Conservation (phyloP, 2,113 vertebrate genomes). For the Centropus unirufus region DNA sequence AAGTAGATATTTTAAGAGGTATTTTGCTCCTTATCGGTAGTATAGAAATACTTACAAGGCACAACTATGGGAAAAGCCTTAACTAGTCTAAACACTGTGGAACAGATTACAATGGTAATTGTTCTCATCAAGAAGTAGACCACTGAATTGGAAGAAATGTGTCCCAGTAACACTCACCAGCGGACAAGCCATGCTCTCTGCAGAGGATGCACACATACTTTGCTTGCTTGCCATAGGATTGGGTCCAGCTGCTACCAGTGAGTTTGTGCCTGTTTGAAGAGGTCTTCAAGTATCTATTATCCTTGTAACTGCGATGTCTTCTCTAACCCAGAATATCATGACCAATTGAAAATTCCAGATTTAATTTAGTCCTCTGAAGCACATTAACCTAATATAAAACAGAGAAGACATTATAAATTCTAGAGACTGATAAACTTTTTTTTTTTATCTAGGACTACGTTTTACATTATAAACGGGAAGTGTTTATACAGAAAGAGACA, state of each 20-base stretch:
- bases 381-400: neutral
- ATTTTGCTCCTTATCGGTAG: neutral
- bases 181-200: too few species aligned
- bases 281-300: neutral
- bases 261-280: neutral
- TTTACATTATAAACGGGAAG: fast-evolving
- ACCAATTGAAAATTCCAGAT: neutral
- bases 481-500: neutral
- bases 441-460: too few species aligned
- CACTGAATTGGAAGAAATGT: fast-evolving
- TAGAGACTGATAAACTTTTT: neutral
- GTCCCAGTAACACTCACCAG: neutral
- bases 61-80: neutral
- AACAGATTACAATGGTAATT: neutral
- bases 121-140: neutral
- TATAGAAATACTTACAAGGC: neutral
- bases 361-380: neutral
- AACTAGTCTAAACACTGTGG: fast-evolving
- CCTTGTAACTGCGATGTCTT: too few species aligned
- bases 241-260: neutral
- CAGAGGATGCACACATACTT: fast-evolving
- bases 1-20: neutral
- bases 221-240: neutral
- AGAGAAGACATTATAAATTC: neutral
- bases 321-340: neutral